Evolutionary conservation across 1,140 invertebrate species (phyloP).

Genomic region (Alviniconcha marisindica): DNA sequence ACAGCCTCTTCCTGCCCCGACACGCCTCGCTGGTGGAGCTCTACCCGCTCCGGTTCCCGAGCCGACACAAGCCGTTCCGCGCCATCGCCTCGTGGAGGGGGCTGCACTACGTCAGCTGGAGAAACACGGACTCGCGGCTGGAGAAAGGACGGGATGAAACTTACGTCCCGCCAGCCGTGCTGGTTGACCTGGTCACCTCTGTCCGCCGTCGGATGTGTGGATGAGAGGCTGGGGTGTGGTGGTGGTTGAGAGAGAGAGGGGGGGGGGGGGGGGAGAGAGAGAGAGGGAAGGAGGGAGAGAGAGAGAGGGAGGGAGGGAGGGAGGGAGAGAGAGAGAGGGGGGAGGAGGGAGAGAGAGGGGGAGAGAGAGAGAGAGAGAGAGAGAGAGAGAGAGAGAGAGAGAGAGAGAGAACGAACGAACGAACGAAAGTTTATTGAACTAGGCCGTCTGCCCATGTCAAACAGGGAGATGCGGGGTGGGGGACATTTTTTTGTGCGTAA

Average conservation of each 20-base stretch:
- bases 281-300: too few species aligned
- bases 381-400: conserved; percentile 6
- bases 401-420: too few species aligned
- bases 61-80: conserved; percentile 45
- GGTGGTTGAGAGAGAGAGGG: too few species aligned
- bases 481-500: too few species aligned
- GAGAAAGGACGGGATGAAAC: conserved; percentile 33
- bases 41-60: conserved; percentile 75
- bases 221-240: not conserved
- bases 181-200: not conserved
- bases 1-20: conserved; percentile 94
- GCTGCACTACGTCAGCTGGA: conserved; percentile 46
- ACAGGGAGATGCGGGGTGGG: too few species aligned
- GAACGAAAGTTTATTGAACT: too few species aligned
- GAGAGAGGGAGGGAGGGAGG: not conserved
- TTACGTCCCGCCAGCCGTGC: conserved; percentile 29
- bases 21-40: conserved; percentile 96
- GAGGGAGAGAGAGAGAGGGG: not conserved
- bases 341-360: not conserved
- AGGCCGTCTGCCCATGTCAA: too few species aligned
- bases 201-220: conserved; percentile 27
- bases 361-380: not conserved
- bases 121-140: conserved; percentile 38
- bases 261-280: too few species aligned
- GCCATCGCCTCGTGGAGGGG: conserved; percentile 49